Percentiles rank a stretch among this genome's conserved stretches.
phyloP scores from a whole-genome alignment of 2,797 vertebrate species.

The Lagorchestes hirsutus region DNA sequence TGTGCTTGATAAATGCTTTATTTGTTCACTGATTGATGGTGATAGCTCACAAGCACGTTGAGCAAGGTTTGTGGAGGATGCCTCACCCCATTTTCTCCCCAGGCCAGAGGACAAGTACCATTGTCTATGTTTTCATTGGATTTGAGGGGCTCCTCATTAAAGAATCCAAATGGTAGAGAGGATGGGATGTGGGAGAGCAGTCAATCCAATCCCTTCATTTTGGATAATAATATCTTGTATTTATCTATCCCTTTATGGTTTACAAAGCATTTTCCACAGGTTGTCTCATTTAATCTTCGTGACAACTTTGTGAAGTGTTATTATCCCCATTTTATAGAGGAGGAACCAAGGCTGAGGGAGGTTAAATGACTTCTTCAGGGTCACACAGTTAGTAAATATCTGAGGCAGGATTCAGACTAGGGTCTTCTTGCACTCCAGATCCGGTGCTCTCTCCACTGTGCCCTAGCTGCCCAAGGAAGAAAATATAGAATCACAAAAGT shows the following conservation, averaged over 20 bases:
- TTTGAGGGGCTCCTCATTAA: background rate
- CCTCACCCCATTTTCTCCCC: accelerated
- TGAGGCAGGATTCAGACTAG: background rate
- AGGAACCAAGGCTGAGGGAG: background rate
- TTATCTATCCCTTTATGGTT: background rate
- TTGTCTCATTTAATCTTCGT: background rate
- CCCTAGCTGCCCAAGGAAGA: no score
- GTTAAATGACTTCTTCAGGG: background rate
- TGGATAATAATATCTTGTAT: background rate
- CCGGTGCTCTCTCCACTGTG: no score
- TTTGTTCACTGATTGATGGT: background rate
- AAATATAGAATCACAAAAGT: background rate
- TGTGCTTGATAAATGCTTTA: background rate
- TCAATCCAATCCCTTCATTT: background rate
- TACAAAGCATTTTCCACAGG: background rate
- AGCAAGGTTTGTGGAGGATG: background rate
- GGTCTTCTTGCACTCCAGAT: background rate
- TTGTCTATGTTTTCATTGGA: background rate
- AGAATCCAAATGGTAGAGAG: background rate
- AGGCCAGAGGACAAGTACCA: background rate
- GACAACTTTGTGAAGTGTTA: background rate
- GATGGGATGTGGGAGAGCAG: background rate
- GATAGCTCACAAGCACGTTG: background rate
- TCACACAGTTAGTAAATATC: background rate
- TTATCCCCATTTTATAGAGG: background rate